Conservation (phyloP, 2,113 vertebrate species). For the Nettapus auritus region DNA sequence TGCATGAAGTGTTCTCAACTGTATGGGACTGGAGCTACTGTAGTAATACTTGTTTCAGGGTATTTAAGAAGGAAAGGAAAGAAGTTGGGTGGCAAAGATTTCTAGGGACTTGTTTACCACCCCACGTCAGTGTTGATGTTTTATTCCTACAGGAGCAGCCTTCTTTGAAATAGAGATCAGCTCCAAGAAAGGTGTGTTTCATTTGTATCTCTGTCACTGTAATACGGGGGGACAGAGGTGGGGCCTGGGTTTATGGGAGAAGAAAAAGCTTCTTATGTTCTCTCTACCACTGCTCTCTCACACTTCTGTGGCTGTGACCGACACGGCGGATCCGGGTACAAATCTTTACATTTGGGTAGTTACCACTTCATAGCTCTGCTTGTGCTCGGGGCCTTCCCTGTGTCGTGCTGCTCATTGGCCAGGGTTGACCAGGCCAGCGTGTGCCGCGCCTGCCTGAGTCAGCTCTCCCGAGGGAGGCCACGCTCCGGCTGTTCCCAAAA, state of each 20-base stretch:
- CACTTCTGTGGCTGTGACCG: neutral
- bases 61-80: neutral
- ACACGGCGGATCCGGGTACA: neutral
- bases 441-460: neutral
- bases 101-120: neutral
- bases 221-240: neutral
- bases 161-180: slow-evolving; percentile 10
- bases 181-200: neutral
- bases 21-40: neutral
- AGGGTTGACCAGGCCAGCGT: neutral
- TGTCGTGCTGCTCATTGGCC: rapidly evolving
- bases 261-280: neutral
- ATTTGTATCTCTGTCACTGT: neutral
- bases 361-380: neutral
- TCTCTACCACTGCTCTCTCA: rapidly evolving
- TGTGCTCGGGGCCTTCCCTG: neutral
- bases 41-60: neutral
- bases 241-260: neutral
- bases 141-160: neutral
- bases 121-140: neutral
- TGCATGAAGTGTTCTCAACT: neutral
- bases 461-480: neutral
- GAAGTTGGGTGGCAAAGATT: neutral
- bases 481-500: rapidly evolving
- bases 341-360: neutral